Conservation (phyloP, 2,113 vertebrate genomes). For the Balaenoptera acutorostrata region DNA sequence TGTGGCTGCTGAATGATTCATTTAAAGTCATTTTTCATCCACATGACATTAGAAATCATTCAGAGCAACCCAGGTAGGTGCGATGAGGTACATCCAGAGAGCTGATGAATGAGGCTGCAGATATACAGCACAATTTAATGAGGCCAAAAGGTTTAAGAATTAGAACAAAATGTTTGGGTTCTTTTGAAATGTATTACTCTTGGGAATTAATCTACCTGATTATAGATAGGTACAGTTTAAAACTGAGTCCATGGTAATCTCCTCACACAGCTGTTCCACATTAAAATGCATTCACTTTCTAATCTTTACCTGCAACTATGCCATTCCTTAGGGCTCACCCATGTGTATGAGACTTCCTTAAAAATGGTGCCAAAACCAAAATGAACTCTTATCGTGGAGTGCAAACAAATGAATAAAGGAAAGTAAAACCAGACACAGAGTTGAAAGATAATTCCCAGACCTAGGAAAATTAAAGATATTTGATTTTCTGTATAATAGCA, state of each 20-base stretch:
- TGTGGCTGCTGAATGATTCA: conserved; percentile 45
- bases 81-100: background rate
- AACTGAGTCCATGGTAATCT: conserved; percentile 22
- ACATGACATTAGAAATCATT: conserved; percentile 49
- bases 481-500: background rate
- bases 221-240: conserved; percentile 47
- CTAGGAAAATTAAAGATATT: conserved; percentile 13
- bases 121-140: conserved; percentile 47
- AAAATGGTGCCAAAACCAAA: conserved; percentile 52
- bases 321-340: conserved; percentile 43
- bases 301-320: conserved; percentile 54
- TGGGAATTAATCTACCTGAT: conserved; percentile 58
- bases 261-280: conserved; percentile 62
- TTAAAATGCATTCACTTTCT: conserved; percentile 46
- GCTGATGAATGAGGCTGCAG: conserved; percentile 56
- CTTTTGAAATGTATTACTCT: conserved; percentile 19
- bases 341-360: background rate
- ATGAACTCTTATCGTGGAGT: conserved; percentile 15
- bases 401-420: conserved; percentile 48
- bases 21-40: conserved; percentile 56
- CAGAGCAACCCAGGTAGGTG: conserved; percentile 1
- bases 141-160: conserved; percentile 42
- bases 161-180: conserved; percentile 30
- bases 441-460: conserved; percentile 65
- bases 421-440: conserved; percentile 59